Evolutionary conservation across 2,797 vertebrate species (phyloP).

Genomic region (Hemibagrus guttatus): DNA sequence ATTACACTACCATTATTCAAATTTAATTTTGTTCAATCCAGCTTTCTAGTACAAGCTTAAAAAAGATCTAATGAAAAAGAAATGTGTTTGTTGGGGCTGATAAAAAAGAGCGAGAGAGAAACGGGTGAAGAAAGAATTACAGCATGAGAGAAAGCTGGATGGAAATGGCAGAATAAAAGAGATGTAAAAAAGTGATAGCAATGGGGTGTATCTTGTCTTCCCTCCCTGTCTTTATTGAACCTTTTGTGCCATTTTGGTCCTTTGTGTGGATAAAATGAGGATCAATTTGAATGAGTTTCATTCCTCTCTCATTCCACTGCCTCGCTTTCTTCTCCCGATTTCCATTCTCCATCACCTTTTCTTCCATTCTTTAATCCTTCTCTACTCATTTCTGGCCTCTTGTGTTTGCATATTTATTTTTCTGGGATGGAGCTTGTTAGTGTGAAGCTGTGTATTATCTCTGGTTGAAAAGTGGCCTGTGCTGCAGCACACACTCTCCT

Average conservation of each 20-base stretch:
- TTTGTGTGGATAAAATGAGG: conserved; percentile 54
- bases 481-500: conserved; percentile 4
- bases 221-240: conserved; percentile 47
- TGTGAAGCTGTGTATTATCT: neutral
- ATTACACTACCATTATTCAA: neutral
- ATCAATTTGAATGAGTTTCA: conserved; percentile 63
- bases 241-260: conserved; percentile 48
- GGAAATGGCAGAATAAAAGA: conserved; percentile 16
- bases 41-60: neutral
- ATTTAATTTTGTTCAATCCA: neutral
- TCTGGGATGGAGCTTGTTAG: conserved; percentile 29
- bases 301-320: conserved; percentile 34
- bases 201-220: conserved; percentile 26
- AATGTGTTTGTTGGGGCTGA: conserved; percentile 13
- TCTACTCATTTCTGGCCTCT: neutral
- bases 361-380: conserved; percentile 33
- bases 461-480: conserved; percentile 11
- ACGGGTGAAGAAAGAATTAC: conserved; percentile 32
- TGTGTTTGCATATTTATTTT: conserved; percentile 25
- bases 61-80: neutral
- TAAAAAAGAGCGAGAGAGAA: conserved; percentile 35
- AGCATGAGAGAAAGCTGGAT: neutral
- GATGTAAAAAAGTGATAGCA: conserved; percentile 31
- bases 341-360: conserved; percentile 40
- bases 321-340: conserved; percentile 38